These are phyloP conservation scores for Gobionotothen gibberifrons DNA, from an alignment of 2,797 vertebrate genomes.

Conservation along the genomic window DNA sequence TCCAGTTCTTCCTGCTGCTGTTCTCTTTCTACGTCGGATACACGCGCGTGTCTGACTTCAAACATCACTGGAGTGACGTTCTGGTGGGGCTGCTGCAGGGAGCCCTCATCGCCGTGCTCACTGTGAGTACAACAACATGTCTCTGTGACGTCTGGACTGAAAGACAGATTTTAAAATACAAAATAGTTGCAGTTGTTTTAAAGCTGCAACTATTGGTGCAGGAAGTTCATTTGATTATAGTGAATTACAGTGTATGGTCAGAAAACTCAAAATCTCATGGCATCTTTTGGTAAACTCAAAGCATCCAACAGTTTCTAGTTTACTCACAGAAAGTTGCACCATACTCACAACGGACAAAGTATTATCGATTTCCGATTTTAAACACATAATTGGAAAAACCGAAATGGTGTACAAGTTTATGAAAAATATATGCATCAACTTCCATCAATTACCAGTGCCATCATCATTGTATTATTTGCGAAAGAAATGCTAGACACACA, in stretches of 20 bases:
- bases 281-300: background rate
- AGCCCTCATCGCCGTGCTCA: slow-evolving; percentile 90
- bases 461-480: background rate
- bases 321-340: background rate
- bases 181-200: background rate
- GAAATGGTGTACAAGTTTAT: background rate
- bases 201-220: too few species aligned
- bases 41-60: slow-evolving; percentile 93
- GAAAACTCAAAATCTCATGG: background rate
- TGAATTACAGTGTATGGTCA: background rate
- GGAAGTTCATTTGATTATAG: background rate
- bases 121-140: slow-evolving; percentile 80
- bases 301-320: background rate
- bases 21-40: slow-evolving; percentile 95
- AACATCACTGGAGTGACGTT: slow-evolving; percentile 96
- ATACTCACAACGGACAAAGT: background rate
- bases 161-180: background rate
- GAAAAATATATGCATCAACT: background rate
- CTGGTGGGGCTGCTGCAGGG: slow-evolving; percentile 93
- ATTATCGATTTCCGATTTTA: background rate
- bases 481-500: background rate
- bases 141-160: background rate
- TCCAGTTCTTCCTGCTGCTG: slow-evolving; percentile 93
- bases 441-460: background rate
- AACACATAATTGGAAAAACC: background rate